Conservation (phyloP, 2,797 vertebrate genomes). For the Poecilia gillii region DNA sequence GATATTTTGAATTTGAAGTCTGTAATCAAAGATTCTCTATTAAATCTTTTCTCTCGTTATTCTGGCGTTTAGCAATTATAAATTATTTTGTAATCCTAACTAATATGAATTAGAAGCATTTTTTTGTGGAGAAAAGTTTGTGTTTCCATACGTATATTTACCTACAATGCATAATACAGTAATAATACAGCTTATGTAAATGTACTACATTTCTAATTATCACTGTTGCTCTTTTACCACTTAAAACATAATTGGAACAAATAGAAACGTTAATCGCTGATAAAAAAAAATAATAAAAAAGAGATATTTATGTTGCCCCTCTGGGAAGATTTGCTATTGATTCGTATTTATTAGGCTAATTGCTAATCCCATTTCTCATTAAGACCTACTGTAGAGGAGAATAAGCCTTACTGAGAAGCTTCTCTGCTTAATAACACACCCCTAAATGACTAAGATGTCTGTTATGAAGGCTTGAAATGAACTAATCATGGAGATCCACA, state of each 20-base stretch:
- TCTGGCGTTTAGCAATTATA: background rate
- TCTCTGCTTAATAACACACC: slow-evolving; percentile 31
- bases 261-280: background rate
- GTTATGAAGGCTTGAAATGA: slow-evolving; percentile 27
- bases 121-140: background rate
- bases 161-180: background rate
- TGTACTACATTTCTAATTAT: background rate
- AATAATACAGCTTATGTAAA: background rate
- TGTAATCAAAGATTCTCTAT: background rate
- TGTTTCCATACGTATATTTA: background rate
- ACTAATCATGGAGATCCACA: slow-evolving; percentile 36
- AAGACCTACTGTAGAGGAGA: slow-evolving; percentile 2
- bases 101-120: background rate
- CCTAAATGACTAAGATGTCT: slow-evolving; percentile 32
- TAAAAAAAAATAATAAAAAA: too few relatives aligned
- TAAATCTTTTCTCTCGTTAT: background rate
- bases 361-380: background rate
- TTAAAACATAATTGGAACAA: background rate
- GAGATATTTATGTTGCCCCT: background rate
- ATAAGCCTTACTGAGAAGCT: slow-evolving; percentile 21
- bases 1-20: background rate
- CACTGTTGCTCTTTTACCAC: background rate
- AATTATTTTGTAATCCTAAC: background rate
- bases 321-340: slow-evolving; percentile 34
- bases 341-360: slow-evolving; percentile 29